These are phyloP conservation scores for Oncorhynchus tshawytscha DNA, from an alignment of 2,113 vertebrate genomes.

Conservation along the genomic window DNA sequence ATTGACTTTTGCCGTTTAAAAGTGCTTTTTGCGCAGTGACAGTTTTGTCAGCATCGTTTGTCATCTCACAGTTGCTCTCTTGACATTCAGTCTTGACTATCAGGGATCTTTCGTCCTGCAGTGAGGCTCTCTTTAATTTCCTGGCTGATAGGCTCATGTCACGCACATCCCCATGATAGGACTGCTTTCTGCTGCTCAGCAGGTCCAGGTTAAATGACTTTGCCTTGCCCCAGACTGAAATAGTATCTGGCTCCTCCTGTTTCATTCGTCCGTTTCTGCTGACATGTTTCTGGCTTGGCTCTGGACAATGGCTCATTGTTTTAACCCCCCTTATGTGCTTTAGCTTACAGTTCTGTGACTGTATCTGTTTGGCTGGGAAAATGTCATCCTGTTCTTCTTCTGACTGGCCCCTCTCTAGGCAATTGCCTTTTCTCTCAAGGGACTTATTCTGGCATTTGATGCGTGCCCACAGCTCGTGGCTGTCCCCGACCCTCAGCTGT, in stretches of 20 bases:
- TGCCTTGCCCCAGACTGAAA: conserved; percentile 68
- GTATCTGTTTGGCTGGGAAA: conserved; percentile 67
- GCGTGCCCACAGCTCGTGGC: conserved; percentile 47
- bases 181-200: conserved; percentile 70
- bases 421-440: conserved; percentile 57
- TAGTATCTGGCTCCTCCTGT: conserved; percentile 37
- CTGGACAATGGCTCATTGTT: conserved; percentile 48
- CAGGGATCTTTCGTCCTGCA: conserved; percentile 74
- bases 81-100: conserved; percentile 67
- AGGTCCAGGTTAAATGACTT: conserved; percentile 73
- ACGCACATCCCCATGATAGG: conserved; percentile 73
- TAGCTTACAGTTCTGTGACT: conserved; percentile 58
- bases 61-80: conserved; percentile 44
- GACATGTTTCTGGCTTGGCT: conserved; percentile 55
- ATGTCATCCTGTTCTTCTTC: conserved; percentile 49
- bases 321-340: conserved; percentile 52
- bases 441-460: conserved; percentile 61
- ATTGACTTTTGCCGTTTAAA: conserved; percentile 47
- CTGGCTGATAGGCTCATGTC: conserved; percentile 63
- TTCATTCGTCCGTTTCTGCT: conserved; percentile 37
- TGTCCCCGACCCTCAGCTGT: conserved; percentile 61
- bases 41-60: conserved; percentile 52
- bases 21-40: conserved; percentile 42
- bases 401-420: conserved; percentile 48
- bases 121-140: conserved; percentile 74